Conservation (phyloP, 2,113 vertebrate genomes). For the Pluvianellus socialis region DNA sequence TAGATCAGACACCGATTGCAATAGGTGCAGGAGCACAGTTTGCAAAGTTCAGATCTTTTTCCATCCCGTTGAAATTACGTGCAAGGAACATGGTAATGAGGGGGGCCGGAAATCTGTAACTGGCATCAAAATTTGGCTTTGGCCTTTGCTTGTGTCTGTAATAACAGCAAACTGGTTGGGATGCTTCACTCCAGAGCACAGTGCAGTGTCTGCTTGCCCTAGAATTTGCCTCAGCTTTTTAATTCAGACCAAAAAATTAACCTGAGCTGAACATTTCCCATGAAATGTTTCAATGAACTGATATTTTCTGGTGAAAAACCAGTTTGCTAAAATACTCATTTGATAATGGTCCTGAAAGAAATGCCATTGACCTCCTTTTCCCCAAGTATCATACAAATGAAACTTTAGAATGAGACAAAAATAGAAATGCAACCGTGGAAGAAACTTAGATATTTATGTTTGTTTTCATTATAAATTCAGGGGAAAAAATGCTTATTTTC, state of each 20-base stretch:
- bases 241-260: neutral
- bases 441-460: neutral
- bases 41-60: neutral
- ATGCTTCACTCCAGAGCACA: neutral
- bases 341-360: neutral
- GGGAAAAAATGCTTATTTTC: neutral
- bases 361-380: neutral
- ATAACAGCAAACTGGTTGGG: neutral
- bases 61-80: neutral
- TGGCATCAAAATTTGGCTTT: neutral
- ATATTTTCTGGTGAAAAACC: neutral
- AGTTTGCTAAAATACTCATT: neutral
- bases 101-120: neutral
- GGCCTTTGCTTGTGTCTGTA: neutral
- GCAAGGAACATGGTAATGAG: neutral
- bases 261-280: neutral
- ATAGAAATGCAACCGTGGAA: neutral
- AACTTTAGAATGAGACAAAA: neutral
- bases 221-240: neutral
- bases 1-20: neutral
- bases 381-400: neutral
- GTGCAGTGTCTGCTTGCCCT: neutral
- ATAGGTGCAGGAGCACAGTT: neutral
- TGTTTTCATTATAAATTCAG: neutral
- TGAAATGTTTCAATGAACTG: neutral